A percentile compares a stretch with the other conserved stretches of the same genome.
phyloP scores from a whole-genome alignment of 1,140 invertebrate species.

The Asbolus verrucosus region DNA sequence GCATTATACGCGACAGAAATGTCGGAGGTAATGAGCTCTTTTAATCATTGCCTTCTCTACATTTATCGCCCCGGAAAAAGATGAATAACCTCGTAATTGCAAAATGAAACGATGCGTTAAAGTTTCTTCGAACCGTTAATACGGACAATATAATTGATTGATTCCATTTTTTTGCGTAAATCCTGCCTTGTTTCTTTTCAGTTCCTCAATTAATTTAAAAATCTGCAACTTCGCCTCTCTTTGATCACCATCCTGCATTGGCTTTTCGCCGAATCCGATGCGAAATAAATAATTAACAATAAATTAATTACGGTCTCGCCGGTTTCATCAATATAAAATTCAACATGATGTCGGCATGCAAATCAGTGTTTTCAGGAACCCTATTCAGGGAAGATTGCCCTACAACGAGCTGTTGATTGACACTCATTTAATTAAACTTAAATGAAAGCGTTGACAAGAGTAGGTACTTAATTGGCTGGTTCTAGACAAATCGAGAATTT shows the following conservation, averaged over 20 bases:
- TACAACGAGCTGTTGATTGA: slow-evolving; percentile 34
- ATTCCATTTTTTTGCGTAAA: neutral
- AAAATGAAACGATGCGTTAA: neutral
- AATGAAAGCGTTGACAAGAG: slow-evolving; percentile 33
- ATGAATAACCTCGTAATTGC: slow-evolving; percentile 14
- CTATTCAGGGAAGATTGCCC: slow-evolving; percentile 21
- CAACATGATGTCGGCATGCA: slow-evolving; percentile 14
- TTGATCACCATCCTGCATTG: no score
- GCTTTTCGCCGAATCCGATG: no score
- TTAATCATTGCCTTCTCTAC: slow-evolving; percentile 41
- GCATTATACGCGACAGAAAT: slow-evolving; percentile 37
- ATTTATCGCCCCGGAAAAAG: slow-evolving; percentile 20
- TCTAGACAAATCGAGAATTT: slow-evolving; percentile 17
- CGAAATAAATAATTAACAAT: neutral
- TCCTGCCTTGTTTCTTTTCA: no score
- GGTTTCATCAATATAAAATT: slow-evolving; percentile 1
- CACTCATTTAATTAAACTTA: slow-evolving; percentile 35
- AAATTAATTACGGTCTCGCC: neutral
- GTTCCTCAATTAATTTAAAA: no score
- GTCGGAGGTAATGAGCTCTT: slow-evolving; percentile 40
- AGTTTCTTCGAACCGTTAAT: neutral
- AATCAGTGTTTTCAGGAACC: slow-evolving; percentile 24
- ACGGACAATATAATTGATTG: neutral
- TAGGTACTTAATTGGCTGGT: slow-evolving; percentile 26
- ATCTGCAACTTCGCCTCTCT: no score